Percentiles rank a stretch among this genome's conserved stretches.
These are phyloP conservation scores for Heliconius sara DNA, from an alignment of 2,888 invertebrate species.

Conservation along the genomic window DNA sequence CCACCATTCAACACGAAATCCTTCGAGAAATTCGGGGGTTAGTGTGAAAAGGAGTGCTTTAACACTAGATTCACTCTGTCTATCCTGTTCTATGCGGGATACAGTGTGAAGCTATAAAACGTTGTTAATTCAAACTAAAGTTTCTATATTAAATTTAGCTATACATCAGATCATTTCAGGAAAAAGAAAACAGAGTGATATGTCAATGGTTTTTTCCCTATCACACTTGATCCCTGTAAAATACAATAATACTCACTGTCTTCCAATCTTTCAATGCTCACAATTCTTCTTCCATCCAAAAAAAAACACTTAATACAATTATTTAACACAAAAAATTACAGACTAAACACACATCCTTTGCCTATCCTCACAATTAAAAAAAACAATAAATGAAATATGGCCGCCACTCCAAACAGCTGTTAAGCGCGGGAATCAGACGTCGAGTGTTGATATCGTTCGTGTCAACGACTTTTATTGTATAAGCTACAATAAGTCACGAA, in stretches of 20 bases:
- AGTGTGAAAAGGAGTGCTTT: too few relatives aligned
- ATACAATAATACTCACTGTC: neutral
- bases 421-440: constrained; percentile 40
- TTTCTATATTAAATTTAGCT: too few relatives aligned
- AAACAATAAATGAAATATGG: constrained; percentile 30
- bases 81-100: neutral
- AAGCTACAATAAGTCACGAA: constrained; percentile 27
- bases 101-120: neutral
- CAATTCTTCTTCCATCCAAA: neutral
- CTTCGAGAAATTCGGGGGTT: neutral
- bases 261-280: neutral
- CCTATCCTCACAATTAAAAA: neutral
- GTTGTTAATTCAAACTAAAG: too few relatives aligned
- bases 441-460: constrained; percentile 34
- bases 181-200: too few relatives aligned
- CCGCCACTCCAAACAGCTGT: constrained; percentile 34
- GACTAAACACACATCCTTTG: constrained; percentile 1
- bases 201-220: too few relatives aligned
- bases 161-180: too few relatives aligned
- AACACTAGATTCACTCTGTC: too few relatives aligned
- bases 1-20: neutral
- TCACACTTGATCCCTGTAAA: neutral
- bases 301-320: neutral
- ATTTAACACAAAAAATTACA: neutral
- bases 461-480: constrained; percentile 41